Base-by-base conservation (phyloP, 2,797 vertebrate genomes). In the Melanotaenia parkinsoni region DNA sequence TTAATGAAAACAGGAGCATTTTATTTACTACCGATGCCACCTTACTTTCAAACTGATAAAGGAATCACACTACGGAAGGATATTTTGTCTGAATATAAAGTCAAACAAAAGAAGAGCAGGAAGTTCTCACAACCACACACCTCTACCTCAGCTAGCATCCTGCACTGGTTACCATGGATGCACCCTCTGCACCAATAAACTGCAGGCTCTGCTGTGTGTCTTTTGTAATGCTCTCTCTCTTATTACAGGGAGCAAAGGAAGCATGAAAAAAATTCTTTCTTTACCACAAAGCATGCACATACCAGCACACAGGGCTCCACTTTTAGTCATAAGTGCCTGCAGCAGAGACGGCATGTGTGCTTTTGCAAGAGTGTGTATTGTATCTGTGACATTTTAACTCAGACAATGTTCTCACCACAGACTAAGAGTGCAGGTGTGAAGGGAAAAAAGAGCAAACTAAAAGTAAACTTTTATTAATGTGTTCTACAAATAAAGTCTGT, bases 71-170 rank as follows among this genome's bases (percentile, higher is more conserved):
- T 14, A 28, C 30, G 3, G 20, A 28, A 56, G 40, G 3, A 18
- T 32, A 33, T 37, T 50, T 33, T 45, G 38, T 61, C 51, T 22
- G 7, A 51, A 3, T 51, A 10, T 8, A 62, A 60, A 62, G 32
- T 13, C 45, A 58, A 58, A 80, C 43, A 35, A n/a, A 54, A 38
- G 14, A 40, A 45, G 16, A 45, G 89, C 92, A 95, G 94, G 94
- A 95, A 95, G 79, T 64, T 64, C 58, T 78, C 58, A 33, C 78
- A 79, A 95, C 94, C 94, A 88, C 94, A 94, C 78, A 76, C 66
- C 77, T 90, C 76, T 64, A 83, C 74, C 77, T 84, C 69, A 76
- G 58, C 54, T 47, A 82, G 85, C 88, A 86, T 80, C 78, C 85
- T 84, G 87, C 81, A 16, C 58, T 2, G 14, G 90, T 91, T 90